Conservation (phyloP, 2,113 vertebrate species). For the Zosterops lateralis region DNA sequence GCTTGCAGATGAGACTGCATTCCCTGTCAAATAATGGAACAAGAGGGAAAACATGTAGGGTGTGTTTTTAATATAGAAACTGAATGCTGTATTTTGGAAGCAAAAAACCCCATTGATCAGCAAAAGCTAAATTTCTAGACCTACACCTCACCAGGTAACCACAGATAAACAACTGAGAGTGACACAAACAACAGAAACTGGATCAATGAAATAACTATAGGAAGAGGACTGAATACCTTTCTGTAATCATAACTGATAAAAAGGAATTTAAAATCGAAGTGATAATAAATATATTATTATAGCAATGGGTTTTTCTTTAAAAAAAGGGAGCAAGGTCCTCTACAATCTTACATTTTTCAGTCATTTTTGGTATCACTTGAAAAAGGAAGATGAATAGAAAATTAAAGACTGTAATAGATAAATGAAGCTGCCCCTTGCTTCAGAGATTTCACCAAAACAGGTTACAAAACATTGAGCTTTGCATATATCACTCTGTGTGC, state of each 20-base stretch:
- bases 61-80: not conserved
- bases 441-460: not conserved
- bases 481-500: not conserved
- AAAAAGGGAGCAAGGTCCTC: not conserved
- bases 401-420: not conserved
- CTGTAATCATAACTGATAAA: not conserved
- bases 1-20: conserved; percentile 83
- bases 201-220: not conserved
- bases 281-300: not conserved
- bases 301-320: not conserved
- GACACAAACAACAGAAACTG: not conserved
- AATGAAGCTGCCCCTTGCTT: not conserved
- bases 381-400: not conserved
- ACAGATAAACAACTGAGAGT: not conserved
- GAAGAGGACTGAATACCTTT: not conserved
- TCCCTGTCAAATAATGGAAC: conserved; percentile 74
- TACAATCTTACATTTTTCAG: not conserved
- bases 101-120: not conserved
- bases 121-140: not conserved
- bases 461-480: not conserved
- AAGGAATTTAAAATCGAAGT: not conserved
- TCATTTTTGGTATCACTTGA: not conserved
- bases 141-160: not conserved
- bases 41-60: not conserved
- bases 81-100: not conserved